Evolutionary conservation across 2,113 vertebrate genomes (phyloP).

Genomic region (Gracilinanus agilis): DNA sequence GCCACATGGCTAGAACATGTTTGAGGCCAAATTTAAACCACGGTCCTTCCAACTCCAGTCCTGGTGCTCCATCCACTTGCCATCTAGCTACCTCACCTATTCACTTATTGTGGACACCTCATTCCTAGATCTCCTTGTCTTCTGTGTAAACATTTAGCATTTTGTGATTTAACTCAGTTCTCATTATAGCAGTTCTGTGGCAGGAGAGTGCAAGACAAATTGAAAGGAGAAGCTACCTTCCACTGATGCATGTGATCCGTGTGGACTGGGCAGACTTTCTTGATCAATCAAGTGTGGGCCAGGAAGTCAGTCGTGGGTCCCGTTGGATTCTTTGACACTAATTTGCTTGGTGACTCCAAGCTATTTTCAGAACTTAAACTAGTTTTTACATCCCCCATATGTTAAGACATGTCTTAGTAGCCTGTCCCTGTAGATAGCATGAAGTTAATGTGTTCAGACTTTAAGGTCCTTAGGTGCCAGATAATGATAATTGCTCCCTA

Average conservation of each 20-base stretch:
- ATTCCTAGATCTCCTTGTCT: background rate
- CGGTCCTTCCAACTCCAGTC: too few species aligned
- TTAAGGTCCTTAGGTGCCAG: too few species aligned
- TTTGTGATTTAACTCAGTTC: conserved; percentile 36
- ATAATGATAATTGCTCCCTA: conserved; percentile 27
- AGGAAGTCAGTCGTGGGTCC: conserved; percentile 30
- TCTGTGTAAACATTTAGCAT: background rate
- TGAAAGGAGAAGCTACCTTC: conserved; percentile 60
- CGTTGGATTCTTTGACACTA: conserved; percentile 56
- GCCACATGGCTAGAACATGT: too few species aligned
- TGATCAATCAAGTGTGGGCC: conserved; percentile 44
- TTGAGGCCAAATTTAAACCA: too few species aligned
- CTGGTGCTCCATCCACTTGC: too few species aligned
- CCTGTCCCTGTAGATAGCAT: conserved; percentile 43
- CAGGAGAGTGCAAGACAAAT: conserved; percentile 9
- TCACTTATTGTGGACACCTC: background rate
- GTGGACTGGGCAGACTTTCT: conserved; percentile 21
- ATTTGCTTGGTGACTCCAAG: conserved; percentile 55
- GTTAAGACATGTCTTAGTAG: conserved; percentile 55
- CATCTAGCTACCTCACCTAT: too few species aligned
- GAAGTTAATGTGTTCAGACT: too few species aligned
- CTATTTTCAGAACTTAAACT: conserved; percentile 50
- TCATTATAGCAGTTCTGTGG: conserved; percentile 56
- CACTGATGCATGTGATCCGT: conserved; percentile 48
- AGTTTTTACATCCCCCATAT: conserved; percentile 6